Evolutionary conservation across 2,888 invertebrate genomes (phyloP), one percentile per base, ranked within the genome.

Genomic region (Mesorhabditis belari): DNA sequence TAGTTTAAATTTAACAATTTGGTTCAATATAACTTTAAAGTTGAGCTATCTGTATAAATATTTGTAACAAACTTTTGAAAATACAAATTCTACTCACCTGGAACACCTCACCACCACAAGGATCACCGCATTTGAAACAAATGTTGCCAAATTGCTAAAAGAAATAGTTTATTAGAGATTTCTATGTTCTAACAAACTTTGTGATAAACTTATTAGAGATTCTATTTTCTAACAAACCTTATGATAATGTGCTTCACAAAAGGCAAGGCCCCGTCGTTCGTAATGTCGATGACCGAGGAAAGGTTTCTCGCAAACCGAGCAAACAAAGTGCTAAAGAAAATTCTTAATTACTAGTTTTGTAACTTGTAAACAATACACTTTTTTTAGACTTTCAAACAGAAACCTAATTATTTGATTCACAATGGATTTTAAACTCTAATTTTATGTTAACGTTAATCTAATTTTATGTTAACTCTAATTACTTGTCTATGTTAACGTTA

Each of bases 231-330:
- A 28, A 57, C 58, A 51, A 61, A 83, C 83, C 81, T 83, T 84
- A 84, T 98, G 96, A 84, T 96, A 98, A 83, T 98, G 98, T 65
- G 90, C 92, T 84, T 99, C 98, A 83, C 98, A 98, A 83, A 98
- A 99, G 0, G 98, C 98, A 73, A 96, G 84, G 1, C 94, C 98
- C 80, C 94, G 94, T 85, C 93, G 92, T 85, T 98, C 96, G 82
- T 95, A 98, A 84, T 98, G 96, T 0, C 96, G 90, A 84, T 94
- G 93, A 0, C 98, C 98, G 81, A 95, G 88, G 86, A 98, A 98
- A 0, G 98, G 98, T 83, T 98, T 96, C 85, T 99, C 98, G 82
- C 98, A 98, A 83, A 95, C 95, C 70, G 96, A 95, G 83, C 98
- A 99, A 2, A 96, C 98, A 83, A 98, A 98, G 85, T 99, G 98